Evolutionary conservation across 1,140 invertebrate species (phyloP).

Genomic region (Pomacea maculata): DNA sequence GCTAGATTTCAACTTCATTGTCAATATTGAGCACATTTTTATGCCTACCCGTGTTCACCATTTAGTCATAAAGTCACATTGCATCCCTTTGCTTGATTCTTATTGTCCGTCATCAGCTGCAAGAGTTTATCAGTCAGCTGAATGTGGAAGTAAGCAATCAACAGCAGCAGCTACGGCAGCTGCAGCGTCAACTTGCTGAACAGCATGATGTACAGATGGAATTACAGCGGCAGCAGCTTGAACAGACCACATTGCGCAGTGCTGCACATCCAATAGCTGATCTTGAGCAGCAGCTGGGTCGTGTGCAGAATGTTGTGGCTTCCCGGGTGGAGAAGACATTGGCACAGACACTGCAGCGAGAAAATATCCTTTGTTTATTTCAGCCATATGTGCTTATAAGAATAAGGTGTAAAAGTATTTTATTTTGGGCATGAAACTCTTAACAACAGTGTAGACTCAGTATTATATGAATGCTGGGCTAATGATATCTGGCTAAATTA

Average conservation of each 20-base stretch:
- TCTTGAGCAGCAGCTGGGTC: constrained; percentile 54
- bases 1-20: no score
- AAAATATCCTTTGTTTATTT: constrained; percentile 57
- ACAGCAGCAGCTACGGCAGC: constrained; percentile 38
- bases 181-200: constrained; percentile 44
- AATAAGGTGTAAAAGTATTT: background rate
- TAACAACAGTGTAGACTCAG: no score
- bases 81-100: no score
- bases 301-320: constrained; percentile 49
- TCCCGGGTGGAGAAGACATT: constrained; percentile 54
- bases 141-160: constrained; percentile 19
- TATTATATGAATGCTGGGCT: no score
- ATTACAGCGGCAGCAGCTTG: constrained; percentile 49
- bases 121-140: constrained; percentile 22
- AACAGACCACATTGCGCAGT: constrained; percentile 33
- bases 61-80: background rate
- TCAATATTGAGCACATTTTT: no score
- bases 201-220: constrained; percentile 47
- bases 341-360: constrained; percentile 52
- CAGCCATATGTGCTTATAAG: background rate
- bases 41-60: no score
- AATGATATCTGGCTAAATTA: no score
- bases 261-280: constrained; percentile 38
- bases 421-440: background rate
- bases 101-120: constrained; percentile 17